Base-by-base conservation (phyloP, 2,888 invertebrate species). In the Stenodera caucasica region DNA sequence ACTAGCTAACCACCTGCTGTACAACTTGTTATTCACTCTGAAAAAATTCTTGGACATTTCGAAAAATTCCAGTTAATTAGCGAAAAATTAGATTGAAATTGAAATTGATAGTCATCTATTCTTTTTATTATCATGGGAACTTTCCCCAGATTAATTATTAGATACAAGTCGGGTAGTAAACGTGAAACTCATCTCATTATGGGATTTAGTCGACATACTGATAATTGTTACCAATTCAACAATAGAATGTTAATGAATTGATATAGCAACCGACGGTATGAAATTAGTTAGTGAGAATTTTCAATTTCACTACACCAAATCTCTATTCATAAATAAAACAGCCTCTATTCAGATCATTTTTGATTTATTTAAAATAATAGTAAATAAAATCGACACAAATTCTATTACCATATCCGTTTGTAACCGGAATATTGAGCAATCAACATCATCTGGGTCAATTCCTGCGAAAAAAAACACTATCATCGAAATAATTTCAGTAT, bases 121-220 rank as follows among this genome's bases (percentile, higher is more conserved):
- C 18, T 40, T 15, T 18, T 40, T 9, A 21, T 21, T 8, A 18
- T 21, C 2, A 40, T 54, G 54, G 29, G 18, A 59, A 59, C 59
- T 59, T 59, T 59, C 55, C 55, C 59, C 51, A 33, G 52, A 52
- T 49, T 49, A 49, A 58, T 58, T 58, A 49, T 54, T 49, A 49
- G 54, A 40, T 21, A 58, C 58, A 54, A 58, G 15, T 29, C 21
- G 21, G 21, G 49, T 52, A 54, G 26, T 58, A 45, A 29, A 51
- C 59, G 55, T 55, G 59, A 51, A 59, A 55, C 32, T 51, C 58
- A 58, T 54, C 59, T 59, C 32, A 55, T 59, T 59, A 59, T 59
- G 53, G 49, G 40, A 51, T 55, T 59, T 54, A 54, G 15, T 49
- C 49, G 58, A 53, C 32, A 52, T 52, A 52, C 52, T 33, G 52